phyloP scores from a whole-genome alignment of 2,888 invertebrate genomes.

The Synanthedon andrenaeformis region DNA sequence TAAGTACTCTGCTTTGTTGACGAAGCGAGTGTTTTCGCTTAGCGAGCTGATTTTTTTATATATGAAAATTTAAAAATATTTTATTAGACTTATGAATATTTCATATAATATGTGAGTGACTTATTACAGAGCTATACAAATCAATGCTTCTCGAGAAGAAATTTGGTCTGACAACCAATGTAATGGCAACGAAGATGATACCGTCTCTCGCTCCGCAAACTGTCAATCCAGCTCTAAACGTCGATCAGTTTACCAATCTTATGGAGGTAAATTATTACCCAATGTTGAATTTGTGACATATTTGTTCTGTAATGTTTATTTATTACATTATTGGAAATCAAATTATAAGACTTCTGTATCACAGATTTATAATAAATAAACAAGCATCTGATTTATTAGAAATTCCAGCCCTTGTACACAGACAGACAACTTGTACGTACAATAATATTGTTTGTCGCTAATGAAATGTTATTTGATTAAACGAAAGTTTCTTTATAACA shows the following conservation, averaged over 20 bases:
- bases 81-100: too few relatives aligned
- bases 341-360: too few relatives aligned
- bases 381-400: too few relatives aligned
- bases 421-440: too few relatives aligned
- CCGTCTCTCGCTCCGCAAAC: slow-evolving; percentile 93
- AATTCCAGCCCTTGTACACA: too few relatives aligned
- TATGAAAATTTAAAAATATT: too few relatives aligned
- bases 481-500: too few relatives aligned
- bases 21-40: not conserved
- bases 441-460: too few relatives aligned
- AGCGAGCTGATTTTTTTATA: not conserved
- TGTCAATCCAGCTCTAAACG: slow-evolving; percentile 77
- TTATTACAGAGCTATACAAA: slow-evolving; percentile 86
- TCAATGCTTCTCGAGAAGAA: slow-evolving; percentile 90
- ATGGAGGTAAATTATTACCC: slow-evolving; percentile 40
- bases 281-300: not conserved
- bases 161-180: slow-evolving; percentile 88
- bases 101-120: not conserved
- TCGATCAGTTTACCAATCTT: slow-evolving; percentile 45
- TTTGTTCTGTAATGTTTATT: not conserved
- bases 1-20: not conserved
- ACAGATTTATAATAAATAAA: too few relatives aligned
- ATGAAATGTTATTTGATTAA: too few relatives aligned
- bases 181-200: slow-evolving; percentile 95
- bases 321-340: not conserved